Evolutionary conservation across 37 sponge, comb jelly and placozoan genomes (phyloP).

Genomic region (Geodia barretti): DNA sequence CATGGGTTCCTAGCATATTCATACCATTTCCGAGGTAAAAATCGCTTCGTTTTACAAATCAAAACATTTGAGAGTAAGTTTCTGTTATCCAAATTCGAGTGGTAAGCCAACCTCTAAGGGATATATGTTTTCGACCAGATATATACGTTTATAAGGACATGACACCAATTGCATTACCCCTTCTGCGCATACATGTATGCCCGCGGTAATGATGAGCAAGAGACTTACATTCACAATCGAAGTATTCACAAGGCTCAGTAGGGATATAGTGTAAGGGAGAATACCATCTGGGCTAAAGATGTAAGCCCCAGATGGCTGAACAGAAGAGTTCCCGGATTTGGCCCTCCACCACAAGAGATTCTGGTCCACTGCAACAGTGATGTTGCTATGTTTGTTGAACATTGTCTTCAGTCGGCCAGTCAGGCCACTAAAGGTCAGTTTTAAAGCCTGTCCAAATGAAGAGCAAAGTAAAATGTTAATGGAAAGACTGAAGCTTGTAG

Average conservation of each 20-base stretch:
- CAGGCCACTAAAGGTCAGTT: slow-evolving; percentile 48
- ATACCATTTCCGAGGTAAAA: too few species aligned
- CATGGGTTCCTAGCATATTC: too few species aligned
- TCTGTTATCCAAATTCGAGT: too few species aligned
- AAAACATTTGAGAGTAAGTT: too few species aligned
- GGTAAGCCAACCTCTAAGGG: too few species aligned
- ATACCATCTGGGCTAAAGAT: slow-evolving; percentile 56
- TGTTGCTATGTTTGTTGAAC: slow-evolving; percentile 2
- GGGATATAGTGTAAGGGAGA: background rate
- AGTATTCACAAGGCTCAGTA: background rate
- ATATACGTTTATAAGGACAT: too few species aligned
- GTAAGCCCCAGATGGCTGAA: slow-evolving; percentile 91
- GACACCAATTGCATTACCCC: too few species aligned
- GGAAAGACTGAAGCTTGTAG: too few species aligned
- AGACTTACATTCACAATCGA: background rate
- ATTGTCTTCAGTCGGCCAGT: slow-evolving; percentile 60
- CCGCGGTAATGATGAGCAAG: too few species aligned
- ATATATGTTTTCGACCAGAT: too few species aligned
- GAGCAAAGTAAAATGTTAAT: background rate
- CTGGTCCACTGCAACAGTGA: slow-evolving; percentile 58
- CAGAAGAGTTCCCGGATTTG: slow-evolving; percentile 64
- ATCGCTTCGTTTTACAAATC: too few species aligned
- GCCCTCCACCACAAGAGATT: slow-evolving; percentile 85
- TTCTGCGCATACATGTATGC: too few species aligned
- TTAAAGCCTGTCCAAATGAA: background rate